Evolutionary conservation across 2,113 vertebrate genomes (phyloP), one percentile per base, ranked within the genome.

Genomic region (Brachirus orientalis): DNA sequence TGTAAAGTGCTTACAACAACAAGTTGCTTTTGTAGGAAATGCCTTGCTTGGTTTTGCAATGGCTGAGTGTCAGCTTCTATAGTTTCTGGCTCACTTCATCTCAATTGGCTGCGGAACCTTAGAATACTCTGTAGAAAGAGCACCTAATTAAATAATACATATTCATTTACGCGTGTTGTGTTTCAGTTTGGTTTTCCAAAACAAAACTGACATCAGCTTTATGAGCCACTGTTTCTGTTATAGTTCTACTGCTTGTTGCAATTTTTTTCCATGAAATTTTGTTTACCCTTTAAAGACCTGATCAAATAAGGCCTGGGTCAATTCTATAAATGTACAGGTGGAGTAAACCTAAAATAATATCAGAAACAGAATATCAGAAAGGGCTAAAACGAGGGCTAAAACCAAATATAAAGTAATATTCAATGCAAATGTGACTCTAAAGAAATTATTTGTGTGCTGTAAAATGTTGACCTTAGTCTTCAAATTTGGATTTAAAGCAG

Each of bases 1-100:
- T 83, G 73, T 89, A 90, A 92, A 93, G 90, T 91, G 93, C 91
- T 92, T 87, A 87, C 68, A 77, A 85, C 72, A 75, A 77, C 77
- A 84, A 75, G 69, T 88, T 76, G 43, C 74, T 78, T 87, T 84
- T 82, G 52, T 82, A 64, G 35, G 35, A 64, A 69, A 62, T 61
- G 62, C 50, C 3, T 20, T 61, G 58, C 52, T 55, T 63, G 36
- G 43, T 72, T 69, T 56, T 72, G 64, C 47, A 63, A 37, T 40
- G 43, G 46, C n/a, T 48, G 48, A 53, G 55, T 65, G 35, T 47
- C 51, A 69, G 48, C 76, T 66, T 74, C 64, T 51, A 48, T 20
- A 36, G 50, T 80, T 86, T 73, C 50, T 65, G 17, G 10, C 43
- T 75, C 28, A 41, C 41, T 58, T 76, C 37, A 52, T 69, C 51